Percentiles rank a stretch among this genome's conserved stretches.
Evolutionary conservation across 2,797 vertebrate species (phyloP).

Genomic region (Fringilla coelebs): DNA sequence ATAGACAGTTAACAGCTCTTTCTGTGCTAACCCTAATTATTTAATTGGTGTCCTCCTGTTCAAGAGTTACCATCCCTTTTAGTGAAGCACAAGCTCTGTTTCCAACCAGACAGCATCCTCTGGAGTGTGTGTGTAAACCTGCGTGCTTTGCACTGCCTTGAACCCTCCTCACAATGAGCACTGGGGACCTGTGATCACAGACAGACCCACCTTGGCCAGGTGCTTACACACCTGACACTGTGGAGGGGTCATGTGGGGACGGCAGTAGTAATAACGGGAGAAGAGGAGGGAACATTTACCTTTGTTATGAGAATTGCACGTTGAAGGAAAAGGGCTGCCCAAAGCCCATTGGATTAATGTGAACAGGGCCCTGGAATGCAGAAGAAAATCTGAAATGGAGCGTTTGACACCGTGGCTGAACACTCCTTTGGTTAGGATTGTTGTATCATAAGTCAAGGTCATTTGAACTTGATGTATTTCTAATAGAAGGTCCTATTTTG

Average conservation of each 20-base stretch:
- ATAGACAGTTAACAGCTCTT: background rate
- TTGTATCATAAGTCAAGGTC: background rate
- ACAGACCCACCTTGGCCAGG: background rate
- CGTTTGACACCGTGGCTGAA: background rate
- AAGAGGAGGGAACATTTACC: background rate
- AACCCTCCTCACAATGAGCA: rapidly evolving
- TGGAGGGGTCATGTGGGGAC: background rate
- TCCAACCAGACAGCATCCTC: background rate
- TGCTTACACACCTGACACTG: background rate
- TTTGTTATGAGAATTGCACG: background rate
- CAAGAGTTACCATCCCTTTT: background rate
- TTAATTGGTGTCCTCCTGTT: background rate
- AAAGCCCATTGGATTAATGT: background rate
- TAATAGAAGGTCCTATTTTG: background rate
- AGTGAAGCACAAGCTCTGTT: background rate
- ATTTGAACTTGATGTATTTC: background rate
- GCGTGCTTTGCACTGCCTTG: background rate
- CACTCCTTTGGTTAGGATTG: background rate
- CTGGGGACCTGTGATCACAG: background rate
- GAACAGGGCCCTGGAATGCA: background rate
- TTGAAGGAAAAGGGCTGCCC: background rate
- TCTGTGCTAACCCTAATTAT: background rate
- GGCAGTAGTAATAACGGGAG: background rate
- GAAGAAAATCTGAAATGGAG: background rate
- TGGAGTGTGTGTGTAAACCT: rapidly evolving